Evolutionary conservation across 2,113 vertebrate species (phyloP).

Genomic region (Sebastes schlegelii): DNA sequence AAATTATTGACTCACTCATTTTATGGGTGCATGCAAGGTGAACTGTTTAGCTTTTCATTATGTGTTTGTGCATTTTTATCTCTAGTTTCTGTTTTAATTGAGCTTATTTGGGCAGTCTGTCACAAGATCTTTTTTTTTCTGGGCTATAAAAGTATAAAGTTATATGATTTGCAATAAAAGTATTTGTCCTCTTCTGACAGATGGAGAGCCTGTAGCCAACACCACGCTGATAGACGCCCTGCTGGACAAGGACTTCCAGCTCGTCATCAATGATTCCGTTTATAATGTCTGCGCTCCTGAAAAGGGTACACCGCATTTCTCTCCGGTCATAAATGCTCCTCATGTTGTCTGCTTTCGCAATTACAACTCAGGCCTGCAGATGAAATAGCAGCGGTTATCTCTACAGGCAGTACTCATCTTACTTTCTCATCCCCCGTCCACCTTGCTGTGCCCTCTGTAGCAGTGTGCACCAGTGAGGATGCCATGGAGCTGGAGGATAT

Average conservation of each 20-base stretch:
- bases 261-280: conserved; percentile 86
- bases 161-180: background rate
- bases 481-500: conserved; percentile 82
- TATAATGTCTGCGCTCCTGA: conserved; percentile 83
- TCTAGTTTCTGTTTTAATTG: background rate
- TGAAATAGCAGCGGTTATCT: background rate
- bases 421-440: background rate
- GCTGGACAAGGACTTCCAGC: conserved; percentile 89
- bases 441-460: conserved; percentile 1
- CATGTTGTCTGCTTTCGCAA: background rate
- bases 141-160: background rate
- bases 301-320: conserved; percentile 81
- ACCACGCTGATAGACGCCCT: conserved; percentile 87
- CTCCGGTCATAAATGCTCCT: background rate
- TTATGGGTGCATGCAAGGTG: background rate
- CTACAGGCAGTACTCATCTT: background rate
- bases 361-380: background rate
- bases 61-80: background rate
- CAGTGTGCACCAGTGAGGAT: conserved; percentile 80
- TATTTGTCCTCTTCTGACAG: conserved; percentile 77
- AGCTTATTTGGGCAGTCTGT: background rate
- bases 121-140: background rate
- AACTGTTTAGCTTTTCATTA: background rate
- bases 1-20: background rate
- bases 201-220: conserved; percentile 85